Evolutionary conservation across 2,888 invertebrate species (phyloP).

Genomic region (Alcis repandata): DNA sequence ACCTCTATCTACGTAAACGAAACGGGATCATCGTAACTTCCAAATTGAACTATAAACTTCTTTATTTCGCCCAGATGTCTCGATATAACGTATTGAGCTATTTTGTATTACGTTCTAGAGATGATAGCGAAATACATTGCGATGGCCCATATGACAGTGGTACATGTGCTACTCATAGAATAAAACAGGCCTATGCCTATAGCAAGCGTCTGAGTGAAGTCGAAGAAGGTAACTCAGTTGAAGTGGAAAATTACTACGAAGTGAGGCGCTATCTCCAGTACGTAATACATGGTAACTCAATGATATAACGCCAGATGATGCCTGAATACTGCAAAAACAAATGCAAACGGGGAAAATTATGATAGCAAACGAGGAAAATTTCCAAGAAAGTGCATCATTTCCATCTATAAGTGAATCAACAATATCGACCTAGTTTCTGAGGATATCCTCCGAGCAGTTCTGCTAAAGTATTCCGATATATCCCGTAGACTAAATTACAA

Average conservation of each 20-base stretch:
- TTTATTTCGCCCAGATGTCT: slow-evolving; percentile 16
- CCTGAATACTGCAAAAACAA: slow-evolving; percentile 5
- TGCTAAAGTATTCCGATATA: not conserved
- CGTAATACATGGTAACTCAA: too few species aligned
- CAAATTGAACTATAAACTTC: slow-evolving; percentile 10
- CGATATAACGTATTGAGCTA: slow-evolving; percentile 6
- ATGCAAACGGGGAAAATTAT: slow-evolving; percentile 14
- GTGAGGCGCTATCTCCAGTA: too few species aligned
- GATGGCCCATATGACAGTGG: too few species aligned
- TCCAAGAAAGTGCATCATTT: not conserved
- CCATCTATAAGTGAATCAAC: not conserved
- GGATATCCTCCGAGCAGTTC: not conserved
- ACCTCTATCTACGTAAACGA: slow-evolving; percentile 11
- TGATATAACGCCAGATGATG: slow-evolving; percentile 10
- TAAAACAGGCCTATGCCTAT: too few species aligned
- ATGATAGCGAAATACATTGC: too few species aligned
- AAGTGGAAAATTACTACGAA: too few species aligned
- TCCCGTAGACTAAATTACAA: not conserved
- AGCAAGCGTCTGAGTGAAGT: too few species aligned
- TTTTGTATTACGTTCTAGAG: too few species aligned
- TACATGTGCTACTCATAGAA: too few species aligned
- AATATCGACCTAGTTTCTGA: not conserved
- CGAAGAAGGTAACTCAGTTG: too few species aligned
- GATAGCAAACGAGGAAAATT: slow-evolving; percentile 17
- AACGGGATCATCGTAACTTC: slow-evolving; percentile 22